phyloP scores from a whole-genome alignment of 2,888 invertebrate species.

The Chorisops tibialis region DNA sequence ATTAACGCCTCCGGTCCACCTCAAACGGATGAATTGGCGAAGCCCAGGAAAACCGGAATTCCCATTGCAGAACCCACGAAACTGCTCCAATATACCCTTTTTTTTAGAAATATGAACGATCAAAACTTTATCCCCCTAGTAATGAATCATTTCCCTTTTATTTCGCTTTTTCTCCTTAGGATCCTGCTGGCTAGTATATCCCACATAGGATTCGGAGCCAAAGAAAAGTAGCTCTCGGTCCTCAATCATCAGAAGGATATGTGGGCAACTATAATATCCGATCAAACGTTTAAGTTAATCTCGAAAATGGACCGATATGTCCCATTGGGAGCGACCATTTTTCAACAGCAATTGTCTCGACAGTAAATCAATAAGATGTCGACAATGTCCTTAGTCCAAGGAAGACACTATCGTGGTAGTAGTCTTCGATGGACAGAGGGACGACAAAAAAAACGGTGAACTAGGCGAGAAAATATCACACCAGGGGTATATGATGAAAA shows the following conservation, averaged over 20 bases:
- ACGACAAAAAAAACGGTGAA: neutral
- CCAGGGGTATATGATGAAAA: neutral
- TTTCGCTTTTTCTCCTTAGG: no score
- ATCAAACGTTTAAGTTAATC: conserved; percentile 33
- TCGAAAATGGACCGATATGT: conserved; percentile 31
- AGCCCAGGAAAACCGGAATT: no score
- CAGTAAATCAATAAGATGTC: conserved; percentile 32
- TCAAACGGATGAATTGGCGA: no score
- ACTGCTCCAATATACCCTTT: no score
- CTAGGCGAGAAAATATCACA: neutral
- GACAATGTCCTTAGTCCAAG: conserved; percentile 13
- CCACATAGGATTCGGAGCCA: no score
- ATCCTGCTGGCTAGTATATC: no score
- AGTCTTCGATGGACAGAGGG: neutral
- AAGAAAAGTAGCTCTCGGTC: neutral
- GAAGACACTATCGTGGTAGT: neutral
- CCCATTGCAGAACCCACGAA: no score
- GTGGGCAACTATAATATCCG: conserved; percentile 20
- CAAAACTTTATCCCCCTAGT: no score
- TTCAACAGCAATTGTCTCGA: conserved; percentile 26
- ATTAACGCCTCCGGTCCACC: no score
- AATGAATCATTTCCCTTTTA: no score
- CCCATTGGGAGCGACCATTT: conserved; percentile 23
- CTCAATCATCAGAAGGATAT: conserved; percentile 14
- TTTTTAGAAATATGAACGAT: no score